These are phyloP conservation scores for Drosophila mulleri DNA, from an alignment of 2,888 invertebrate genomes.

Conservation along the genomic window DNA sequence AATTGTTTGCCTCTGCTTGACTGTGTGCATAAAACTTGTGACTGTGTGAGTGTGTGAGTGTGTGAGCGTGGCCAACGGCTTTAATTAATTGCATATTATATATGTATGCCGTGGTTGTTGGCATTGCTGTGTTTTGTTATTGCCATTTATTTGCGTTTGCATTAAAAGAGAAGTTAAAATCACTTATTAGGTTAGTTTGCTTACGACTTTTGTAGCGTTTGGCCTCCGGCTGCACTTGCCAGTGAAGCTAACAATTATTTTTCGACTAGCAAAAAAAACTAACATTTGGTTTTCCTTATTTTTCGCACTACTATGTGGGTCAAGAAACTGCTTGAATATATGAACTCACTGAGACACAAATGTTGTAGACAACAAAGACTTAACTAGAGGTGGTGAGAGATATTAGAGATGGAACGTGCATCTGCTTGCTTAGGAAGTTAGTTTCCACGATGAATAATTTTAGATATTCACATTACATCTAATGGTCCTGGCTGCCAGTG, in stretches of 20 bases:
- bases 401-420: too few relatives aligned
- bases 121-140: constrained; percentile 12
- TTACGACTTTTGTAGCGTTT: background rate
- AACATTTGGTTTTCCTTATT: constrained; percentile 5
- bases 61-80: constrained; percentile 34
- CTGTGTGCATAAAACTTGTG: background rate
- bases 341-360: background rate
- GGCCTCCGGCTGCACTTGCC: background rate
- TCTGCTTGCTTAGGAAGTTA: too few relatives aligned
- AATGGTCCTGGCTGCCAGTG: too few relatives aligned
- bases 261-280: constrained; percentile 8
- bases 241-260: constrained; percentile 6
- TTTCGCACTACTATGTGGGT: constrained; percentile 4
- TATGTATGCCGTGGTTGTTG: constrained; percentile 28
- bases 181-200: constrained; percentile 33
- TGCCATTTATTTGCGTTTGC: constrained; percentile 45
- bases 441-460: too few relatives aligned
- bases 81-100: constrained; percentile 56
- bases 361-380: too few relatives aligned
- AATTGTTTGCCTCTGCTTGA: constrained; percentile 1
- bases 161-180: constrained; percentile 42
- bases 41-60: too few relatives aligned
- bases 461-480: too few relatives aligned
- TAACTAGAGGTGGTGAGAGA: too few relatives aligned
- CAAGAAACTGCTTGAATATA: constrained; percentile 2